Percentiles rank a stretch among this genome's conserved stretches.
Conservation (phyloP, 2,113 vertebrate genomes). For the Callocephalon fimbriatum region DNA sequence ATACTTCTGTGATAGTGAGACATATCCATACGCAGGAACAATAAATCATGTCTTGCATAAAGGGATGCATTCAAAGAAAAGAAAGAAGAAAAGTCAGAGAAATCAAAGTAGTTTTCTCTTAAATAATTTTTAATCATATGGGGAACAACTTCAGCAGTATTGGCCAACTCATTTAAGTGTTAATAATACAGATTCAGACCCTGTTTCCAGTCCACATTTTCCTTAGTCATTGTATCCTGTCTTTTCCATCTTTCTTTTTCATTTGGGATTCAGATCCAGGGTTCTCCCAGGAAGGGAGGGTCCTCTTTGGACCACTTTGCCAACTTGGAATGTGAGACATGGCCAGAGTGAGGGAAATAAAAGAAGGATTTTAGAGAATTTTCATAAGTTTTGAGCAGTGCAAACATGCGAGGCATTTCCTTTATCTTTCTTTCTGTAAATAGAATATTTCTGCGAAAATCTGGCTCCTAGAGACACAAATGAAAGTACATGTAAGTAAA, state of each 20-base stretch:
- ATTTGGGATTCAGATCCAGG: not conserved
- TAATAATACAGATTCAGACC: not conserved
- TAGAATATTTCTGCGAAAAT: not conserved
- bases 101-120: not conserved
- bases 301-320: not conserved
- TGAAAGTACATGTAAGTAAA: not conserved
- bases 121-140: not conserved
- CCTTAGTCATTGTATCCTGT: not conserved
- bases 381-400: not conserved
- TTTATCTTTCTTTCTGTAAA: not conserved
- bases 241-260: not conserved
- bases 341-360: not conserved
- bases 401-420: not conserved
- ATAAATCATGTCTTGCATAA: not conserved
- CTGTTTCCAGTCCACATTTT: not conserved
- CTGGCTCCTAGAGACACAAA: not conserved
- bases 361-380: not conserved
- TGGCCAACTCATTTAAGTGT: not conserved
- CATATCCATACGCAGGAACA: not conserved
- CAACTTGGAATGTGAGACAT: fast-evolving
- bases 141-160: not conserved
- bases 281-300: not conserved
- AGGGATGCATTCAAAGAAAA: not conserved
- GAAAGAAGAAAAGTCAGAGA: not conserved
- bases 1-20: not conserved